A percentile compares a stretch with the other conserved stretches of the same genome.
phyloP scores from a whole-genome alignment of 2,797 vertebrate genomes.

The Paguma larvata region DNA sequence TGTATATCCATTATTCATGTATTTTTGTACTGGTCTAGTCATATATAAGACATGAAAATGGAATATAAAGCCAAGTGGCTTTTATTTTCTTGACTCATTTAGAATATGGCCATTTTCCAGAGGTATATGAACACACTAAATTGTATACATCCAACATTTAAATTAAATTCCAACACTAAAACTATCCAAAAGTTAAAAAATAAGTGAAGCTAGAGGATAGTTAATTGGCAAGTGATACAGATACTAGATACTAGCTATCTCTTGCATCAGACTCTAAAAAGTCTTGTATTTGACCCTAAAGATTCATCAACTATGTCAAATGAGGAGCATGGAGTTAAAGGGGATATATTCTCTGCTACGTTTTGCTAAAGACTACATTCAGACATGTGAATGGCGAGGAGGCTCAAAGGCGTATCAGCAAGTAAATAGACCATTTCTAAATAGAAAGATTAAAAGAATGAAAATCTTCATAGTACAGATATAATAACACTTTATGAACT shows the following conservation, averaged over 20 bases:
- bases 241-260: background rate
- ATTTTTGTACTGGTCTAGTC: background rate
- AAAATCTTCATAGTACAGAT: background rate
- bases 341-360: background rate
- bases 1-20: background rate
- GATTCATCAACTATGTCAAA: background rate
- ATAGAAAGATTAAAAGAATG: background rate
- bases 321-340: background rate
- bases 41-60: constrained; percentile 1
- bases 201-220: background rate
- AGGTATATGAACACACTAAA: background rate
- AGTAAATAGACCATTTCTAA: background rate
- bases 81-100: constrained; percentile 52
- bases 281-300: background rate
- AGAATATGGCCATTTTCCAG: constrained; percentile 5
- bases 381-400: background rate
- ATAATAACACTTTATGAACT: background rate
- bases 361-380: background rate
- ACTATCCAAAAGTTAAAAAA: constrained; percentile 5
- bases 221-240: background rate
- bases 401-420: background rate
- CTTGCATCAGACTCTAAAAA: background rate
- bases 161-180: constrained; percentile 19
- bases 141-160: constrained; percentile 35
- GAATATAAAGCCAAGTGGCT: constrained; percentile 5